Evolutionary conservation across 2,888 invertebrate genomes (phyloP), one percentile per base, ranked within the genome.

Genomic region (Mythimna ferrago): DNA sequence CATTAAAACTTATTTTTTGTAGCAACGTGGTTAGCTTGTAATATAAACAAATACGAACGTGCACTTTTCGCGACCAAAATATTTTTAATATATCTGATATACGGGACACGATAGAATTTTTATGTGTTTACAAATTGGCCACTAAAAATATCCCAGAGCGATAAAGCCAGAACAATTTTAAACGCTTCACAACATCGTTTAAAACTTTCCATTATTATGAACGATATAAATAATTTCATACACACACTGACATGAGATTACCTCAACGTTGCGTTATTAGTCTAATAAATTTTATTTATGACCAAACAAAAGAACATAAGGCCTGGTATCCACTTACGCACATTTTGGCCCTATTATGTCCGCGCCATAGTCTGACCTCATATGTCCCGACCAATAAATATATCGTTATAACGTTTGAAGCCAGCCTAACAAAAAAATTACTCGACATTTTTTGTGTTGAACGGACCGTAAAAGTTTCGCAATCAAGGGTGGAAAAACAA

Each of bases 401-500:
- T 93, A 88, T 92, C 91, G 92, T 93, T 91, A 94, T 91, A 89
- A 83, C 89, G 89, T 91, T 91, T 90, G 78, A 69, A 72, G 84
- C 77, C 83, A 78, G 86, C 86, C 87, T 86, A 85, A 89, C 92
- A 91, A 94, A 91, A 73, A 94, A 93, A 90, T 85, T 88, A 89
- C 89, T 83, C 82, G 82, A 87, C 86, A 85, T 88, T 93, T 94
- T 93, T 94, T 93, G 90, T 80, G 85, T 82, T 84, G 83, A 84
- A 81, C 87, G 87, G 87, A 85, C 90, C 89, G 89, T 89, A 88
- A 89, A 94, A 94, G 88, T 94, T 94, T 93, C 54, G 90, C 92
- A 94, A 94, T 94, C 93, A 93, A 89, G 90, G 86, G 88, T 84
- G 84, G 89, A 92, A 93, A 94, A 92, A 92, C 91, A 90, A 89